phyloP scores from a whole-genome alignment of 2,113 vertebrate species.

The Pedionomus torquatus region DNA sequence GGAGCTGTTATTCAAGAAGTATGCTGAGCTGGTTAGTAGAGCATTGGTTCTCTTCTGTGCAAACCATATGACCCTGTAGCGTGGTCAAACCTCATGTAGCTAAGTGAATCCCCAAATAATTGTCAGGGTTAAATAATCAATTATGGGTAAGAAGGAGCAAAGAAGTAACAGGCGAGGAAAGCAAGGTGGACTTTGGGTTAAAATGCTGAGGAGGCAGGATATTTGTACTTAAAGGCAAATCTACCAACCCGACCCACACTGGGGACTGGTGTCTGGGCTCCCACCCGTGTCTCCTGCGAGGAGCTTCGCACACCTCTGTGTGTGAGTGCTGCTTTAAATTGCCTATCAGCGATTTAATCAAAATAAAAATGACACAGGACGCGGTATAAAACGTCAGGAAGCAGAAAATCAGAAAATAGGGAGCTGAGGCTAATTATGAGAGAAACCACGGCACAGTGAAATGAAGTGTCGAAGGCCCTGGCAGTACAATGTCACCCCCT shows the following conservation, averaged over 20 bases:
- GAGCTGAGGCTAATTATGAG: not conserved
- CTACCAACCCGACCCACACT: not conserved
- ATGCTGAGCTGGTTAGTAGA: constrained; percentile 88
- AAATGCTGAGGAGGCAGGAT: not conserved
- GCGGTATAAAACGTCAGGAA: not conserved
- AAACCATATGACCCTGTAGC: not conserved
- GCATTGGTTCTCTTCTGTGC: not conserved
- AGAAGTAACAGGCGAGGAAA: not conserved
- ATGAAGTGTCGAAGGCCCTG: not conserved
- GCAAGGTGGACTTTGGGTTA: not conserved
- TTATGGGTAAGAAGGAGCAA: not conserved
- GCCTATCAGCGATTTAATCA: not conserved
- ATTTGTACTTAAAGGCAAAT: not conserved
- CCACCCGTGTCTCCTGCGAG: not conserved
- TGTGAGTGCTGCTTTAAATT: not conserved
- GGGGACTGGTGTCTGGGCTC: not conserved
- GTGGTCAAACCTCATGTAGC: not conserved
- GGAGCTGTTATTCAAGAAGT: constrained; percentile 86
- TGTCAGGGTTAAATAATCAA: not conserved
- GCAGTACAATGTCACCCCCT: not conserved
- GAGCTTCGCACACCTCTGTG: not conserved
- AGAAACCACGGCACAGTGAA: not conserved
- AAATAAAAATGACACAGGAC: not conserved
- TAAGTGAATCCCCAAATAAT: not conserved
- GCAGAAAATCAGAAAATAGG: not conserved